Evolutionary conservation across 1,140 invertebrate genomes (phyloP), one percentile per base, ranked within the genome.

Genomic region (Bombus sylvicola): DNA sequence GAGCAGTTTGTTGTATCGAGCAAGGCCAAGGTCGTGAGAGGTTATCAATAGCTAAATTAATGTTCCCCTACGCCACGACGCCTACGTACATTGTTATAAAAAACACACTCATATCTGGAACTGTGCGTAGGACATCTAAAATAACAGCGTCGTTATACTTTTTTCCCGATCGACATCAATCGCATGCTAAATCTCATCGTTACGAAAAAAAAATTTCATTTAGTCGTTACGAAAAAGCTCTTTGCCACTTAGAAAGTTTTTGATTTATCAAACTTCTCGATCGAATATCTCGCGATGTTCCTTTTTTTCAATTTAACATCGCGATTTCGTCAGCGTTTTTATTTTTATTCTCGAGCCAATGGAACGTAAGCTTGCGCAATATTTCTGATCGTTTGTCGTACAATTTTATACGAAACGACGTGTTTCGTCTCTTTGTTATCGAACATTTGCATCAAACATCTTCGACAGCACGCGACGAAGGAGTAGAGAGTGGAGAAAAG

Each of bases 31-130:
- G 92, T 72, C 87, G 53, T 28, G 71, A 82, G 72, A 68, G 78
- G 75, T 91, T 91, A 92, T 92, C 92, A 88, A 91, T 87, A 90
- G 91, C 92, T 92, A 88, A 92, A 92, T 92, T 92, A 91, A 92
- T 74, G 72, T 73, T 83, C 71, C 72, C 86, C 64, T 83, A 59
- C 69, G 10, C 34, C 25, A 15, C 28, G n/a, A 87, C 74, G 34
- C 68, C 83, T 71, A 85, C 83, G 39, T 43, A 3, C 28, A 80
- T 85, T 31, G 66, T 85, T 85, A 84, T 72, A 80, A 85, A 85
- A 85, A 73, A 74, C 39, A 68, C 15, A 37, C 34, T 59, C 34
- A 41, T 22, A 57, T 59, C 64, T 53, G 53, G n/a, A 72, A 39
- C 25, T 41, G 31, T 31, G 47, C 41, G 53, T 53, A 28, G 43